Conservation (phyloP, 2,888 invertebrate genomes). For the Plebejus melissa region DNA sequence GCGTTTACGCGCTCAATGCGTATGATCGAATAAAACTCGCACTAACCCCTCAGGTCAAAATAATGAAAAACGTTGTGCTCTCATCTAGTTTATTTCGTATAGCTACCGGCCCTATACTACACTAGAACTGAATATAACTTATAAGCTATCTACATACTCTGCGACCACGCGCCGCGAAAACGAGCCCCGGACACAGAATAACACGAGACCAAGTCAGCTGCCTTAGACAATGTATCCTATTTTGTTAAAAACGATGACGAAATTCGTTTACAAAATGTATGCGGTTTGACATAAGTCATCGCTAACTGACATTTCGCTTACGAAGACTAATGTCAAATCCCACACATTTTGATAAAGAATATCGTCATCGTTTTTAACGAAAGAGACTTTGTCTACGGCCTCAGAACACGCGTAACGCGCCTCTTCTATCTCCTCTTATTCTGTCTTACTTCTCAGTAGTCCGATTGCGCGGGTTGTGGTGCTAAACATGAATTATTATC, state of each 20-base stretch:
- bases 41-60: neutral
- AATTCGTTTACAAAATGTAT: no score
- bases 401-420: neutral
- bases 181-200: neutral
- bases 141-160: constrained; percentile 28
- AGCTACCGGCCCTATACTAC: constrained; percentile 46
- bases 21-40: no score
- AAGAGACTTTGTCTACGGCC: no score
- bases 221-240: no score
- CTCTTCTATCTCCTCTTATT: neutral
- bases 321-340: no score
- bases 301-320: no score
- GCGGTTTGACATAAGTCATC: no score
- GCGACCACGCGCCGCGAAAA: neutral
- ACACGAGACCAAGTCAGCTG: neutral
- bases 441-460: neutral
- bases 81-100: constrained; percentile 36
- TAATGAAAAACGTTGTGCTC: constrained; percentile 27
- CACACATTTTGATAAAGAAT: no score
- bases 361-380: no score
- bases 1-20: no score
- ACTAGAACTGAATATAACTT: constrained; percentile 40
- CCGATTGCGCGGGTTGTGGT: neutral
- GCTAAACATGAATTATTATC: neutral
- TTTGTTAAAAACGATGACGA: no score